These are phyloP conservation scores for Eupithecia inturbata DNA, from an alignment of 2,888 invertebrate genomes.

Conservation along the genomic window DNA sequence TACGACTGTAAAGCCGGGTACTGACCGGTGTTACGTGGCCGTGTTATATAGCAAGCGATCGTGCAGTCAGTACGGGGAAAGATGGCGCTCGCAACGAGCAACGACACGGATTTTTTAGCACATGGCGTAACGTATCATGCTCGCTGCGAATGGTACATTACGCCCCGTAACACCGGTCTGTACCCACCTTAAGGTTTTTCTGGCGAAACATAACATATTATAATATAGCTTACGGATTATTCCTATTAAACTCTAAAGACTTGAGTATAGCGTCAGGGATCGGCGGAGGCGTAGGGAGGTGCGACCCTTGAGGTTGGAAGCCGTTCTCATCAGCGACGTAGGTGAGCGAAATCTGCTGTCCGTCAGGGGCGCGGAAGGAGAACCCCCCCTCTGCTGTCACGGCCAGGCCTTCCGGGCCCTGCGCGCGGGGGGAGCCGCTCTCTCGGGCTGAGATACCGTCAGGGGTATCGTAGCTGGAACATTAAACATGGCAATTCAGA, in stretches of 20 bases:
- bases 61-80: no score
- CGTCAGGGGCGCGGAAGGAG: slow-evolving; percentile 87
- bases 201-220: no score
- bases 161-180: no score
- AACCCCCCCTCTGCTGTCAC: slow-evolving; percentile 87
- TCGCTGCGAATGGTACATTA: no score
- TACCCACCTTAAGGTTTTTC: no score
- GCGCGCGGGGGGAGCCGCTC: slow-evolving; percentile 83
- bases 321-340: slow-evolving; percentile 90
- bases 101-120: no score
- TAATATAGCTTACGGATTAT: slow-evolving; percentile 63
- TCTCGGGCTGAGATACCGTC: slow-evolving; percentile 86
- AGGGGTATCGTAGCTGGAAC: slow-evolving; percentile 85
- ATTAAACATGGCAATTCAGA: not conserved
- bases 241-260: slow-evolving; percentile 76
- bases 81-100: no score
- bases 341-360: slow-evolving; percentile 85
- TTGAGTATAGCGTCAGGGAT: slow-evolving; percentile 84
- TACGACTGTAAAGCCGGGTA: no score
- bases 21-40: no score
- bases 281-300: slow-evolving; percentile 85
- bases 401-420: slow-evolving; percentile 81
- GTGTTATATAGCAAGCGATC: no score
- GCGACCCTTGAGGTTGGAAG: slow-evolving; percentile 86
- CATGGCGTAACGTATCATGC: no score